These are phyloP conservation scores for Melieria picta DNA, from an alignment of 2,888 invertebrate species.

Conservation along the genomic window DNA sequence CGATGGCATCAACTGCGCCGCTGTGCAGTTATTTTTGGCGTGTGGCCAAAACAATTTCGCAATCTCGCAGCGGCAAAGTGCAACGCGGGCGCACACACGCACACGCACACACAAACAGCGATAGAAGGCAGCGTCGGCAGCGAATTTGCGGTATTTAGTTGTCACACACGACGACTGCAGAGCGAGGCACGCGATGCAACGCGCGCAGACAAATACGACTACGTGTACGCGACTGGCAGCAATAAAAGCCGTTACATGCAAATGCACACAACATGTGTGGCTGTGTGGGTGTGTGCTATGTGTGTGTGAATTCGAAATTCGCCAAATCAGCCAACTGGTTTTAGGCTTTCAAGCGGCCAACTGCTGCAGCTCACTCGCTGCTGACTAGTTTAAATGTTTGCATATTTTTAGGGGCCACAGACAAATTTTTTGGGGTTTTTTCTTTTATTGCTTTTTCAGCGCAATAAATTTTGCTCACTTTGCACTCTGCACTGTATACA, in stretches of 20 bases:
- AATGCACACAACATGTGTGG: not conserved
- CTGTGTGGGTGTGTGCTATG: constrained; percentile 4
- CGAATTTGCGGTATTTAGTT: constrained; percentile 36
- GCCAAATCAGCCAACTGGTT: not conserved
- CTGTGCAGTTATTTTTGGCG: constrained; percentile 51
- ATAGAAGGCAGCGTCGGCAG: not conserved
- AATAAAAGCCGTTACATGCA: constrained; percentile 1
- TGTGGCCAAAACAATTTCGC: constrained; percentile 51
- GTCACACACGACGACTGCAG: constrained; percentile 30
- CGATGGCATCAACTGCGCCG: constrained; percentile 22
- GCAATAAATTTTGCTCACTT: too few relatives aligned
- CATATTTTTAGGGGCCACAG: constrained; percentile 8
- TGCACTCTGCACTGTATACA: not conserved
- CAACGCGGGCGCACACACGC: constrained; percentile 3
- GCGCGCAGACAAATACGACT: not conserved
- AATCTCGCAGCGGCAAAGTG: not conserved
- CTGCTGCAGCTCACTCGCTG: constrained; percentile 1
- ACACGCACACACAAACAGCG: constrained; percentile 31
- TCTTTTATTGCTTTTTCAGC: too few relatives aligned
- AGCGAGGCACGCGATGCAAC: too few relatives aligned
- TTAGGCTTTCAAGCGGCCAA: not conserved
- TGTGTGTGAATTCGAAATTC: not conserved
- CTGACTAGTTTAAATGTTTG: constrained; percentile 18
- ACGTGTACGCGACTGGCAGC: constrained; percentile 25
- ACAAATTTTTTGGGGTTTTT: not conserved